A percentile compares a stretch with the other conserved stretches of the same genome.
These are phyloP conservation scores for Epizoanthus scotinus DNA, from an alignment of 92 coral and sea anemone species.

Conservation along the genomic window DNA sequence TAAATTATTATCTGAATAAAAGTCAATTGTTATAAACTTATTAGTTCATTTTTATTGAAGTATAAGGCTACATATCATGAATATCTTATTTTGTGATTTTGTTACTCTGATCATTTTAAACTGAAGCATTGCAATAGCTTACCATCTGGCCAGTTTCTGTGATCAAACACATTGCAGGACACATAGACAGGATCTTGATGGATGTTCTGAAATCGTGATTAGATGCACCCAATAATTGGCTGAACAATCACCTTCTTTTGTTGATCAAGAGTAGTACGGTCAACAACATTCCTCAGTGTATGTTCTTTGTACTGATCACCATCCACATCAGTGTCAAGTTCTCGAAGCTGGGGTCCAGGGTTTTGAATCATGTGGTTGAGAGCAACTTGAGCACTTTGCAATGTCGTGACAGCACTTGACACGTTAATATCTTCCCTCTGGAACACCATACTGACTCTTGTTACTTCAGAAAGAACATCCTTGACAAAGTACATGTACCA, in stretches of 20 bases:
- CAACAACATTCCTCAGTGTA: constrained; percentile 28
- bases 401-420: constrained; percentile 27
- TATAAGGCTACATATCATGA: too few relatives aligned
- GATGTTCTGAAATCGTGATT: constrained; percentile 37
- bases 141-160: constrained; percentile 41
- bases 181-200: constrained; percentile 41
- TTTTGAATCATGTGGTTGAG: constrained; percentile 24
- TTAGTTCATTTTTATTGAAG: too few relatives aligned
- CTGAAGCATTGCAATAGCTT: background rate
- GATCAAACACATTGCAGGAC: constrained; percentile 48
- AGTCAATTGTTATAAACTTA: too few relatives aligned
- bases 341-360: constrained; percentile 27
- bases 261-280: background rate
- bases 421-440: constrained; percentile 37
- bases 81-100: too few relatives aligned
- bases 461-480: constrained; percentile 39
- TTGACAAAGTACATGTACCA: constrained; percentile 22
- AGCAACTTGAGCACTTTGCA: constrained; percentile 20
- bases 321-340: constrained; percentile 30
- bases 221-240: constrained; percentile 34
- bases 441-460: constrained; percentile 33
- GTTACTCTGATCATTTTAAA: too few relatives aligned
- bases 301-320: constrained; percentile 31
- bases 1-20: too few relatives aligned
- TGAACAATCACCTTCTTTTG: constrained; percentile 45